Conservation (phyloP, 2,113 vertebrate species). For the Eptesicus fuscus region DNA sequence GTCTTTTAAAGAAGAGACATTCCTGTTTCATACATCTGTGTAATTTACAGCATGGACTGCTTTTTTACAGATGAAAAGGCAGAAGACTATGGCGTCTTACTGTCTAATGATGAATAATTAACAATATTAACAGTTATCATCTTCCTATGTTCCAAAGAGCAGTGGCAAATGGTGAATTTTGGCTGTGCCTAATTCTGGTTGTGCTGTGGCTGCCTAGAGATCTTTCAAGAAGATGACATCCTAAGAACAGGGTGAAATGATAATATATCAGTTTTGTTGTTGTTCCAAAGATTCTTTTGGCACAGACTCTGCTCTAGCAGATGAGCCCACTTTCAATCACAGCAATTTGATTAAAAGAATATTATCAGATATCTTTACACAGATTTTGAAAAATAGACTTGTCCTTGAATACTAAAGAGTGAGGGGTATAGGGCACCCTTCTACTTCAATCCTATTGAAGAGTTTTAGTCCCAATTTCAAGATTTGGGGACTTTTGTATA, state of each 20-base stretch:
- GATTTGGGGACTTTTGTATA: not conserved
- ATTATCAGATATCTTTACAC: not conserved
- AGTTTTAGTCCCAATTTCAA: not conserved
- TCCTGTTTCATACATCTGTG: not conserved
- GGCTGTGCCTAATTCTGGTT: constrained; percentile 39
- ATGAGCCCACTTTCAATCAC: constrained; percentile 26
- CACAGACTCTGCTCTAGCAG: not conserved
- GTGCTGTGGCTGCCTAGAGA: constrained; percentile 46
- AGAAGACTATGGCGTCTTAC: constrained; percentile 28
- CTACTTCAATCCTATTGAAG: not conserved
- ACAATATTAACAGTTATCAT: constrained; percentile 38
- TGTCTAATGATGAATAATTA: constrained; percentile 61
- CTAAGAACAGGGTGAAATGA: constrained; percentile 49
- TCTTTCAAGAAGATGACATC: constrained; percentile 36
- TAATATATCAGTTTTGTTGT: constrained; percentile 41
- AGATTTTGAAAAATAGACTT: not conserved
- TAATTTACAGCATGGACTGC: not conserved
- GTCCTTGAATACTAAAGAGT: not conserved
- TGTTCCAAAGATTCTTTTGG: constrained; percentile 54
- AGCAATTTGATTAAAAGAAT: not conserved
- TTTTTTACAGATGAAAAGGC: not conserved
- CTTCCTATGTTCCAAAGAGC: not conserved
- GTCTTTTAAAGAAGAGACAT: not conserved
- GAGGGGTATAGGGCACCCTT: not conserved
- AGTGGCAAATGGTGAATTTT: constrained; percentile 59